phyloP scores from a whole-genome alignment of 2,888 invertebrate genomes.

The Ctenicera cuprea region DNA sequence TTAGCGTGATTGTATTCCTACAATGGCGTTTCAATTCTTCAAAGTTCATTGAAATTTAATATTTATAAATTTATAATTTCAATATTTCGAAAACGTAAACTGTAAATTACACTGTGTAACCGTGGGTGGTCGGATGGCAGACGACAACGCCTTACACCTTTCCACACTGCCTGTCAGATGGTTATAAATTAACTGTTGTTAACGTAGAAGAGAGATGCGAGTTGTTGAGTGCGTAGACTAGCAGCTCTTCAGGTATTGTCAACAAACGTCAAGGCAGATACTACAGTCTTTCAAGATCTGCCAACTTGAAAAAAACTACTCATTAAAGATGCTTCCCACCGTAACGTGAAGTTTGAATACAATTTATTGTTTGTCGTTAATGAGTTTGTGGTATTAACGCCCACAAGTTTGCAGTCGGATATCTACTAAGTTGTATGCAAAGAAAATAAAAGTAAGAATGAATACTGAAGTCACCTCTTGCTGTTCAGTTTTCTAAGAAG shows the following conservation, averaged over 20 bases:
- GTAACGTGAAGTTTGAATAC: too few species aligned
- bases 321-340: background rate
- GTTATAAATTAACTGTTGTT: slow-evolving; percentile 52
- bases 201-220: slow-evolving; percentile 38
- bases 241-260: slow-evolving; percentile 40
- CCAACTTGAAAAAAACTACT: background rate
- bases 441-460: too few species aligned
- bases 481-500: too few species aligned
- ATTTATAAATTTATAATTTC: slow-evolving; percentile 9
- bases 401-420: background rate
- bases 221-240: slow-evolving; percentile 46
- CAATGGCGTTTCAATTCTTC: slow-evolving; percentile 4
- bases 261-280: slow-evolving; percentile 16
- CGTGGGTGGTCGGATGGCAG: slow-evolving; percentile 49
- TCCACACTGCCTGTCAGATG: slow-evolving; percentile 46
- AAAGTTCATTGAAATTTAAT: slow-evolving; percentile 6
- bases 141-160: slow-evolving; percentile 48
- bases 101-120: slow-evolving; percentile 41
- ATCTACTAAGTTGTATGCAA: background rate
- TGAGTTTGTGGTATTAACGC: slow-evolving; percentile 4
- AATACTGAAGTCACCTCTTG: too few species aligned
- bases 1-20: slow-evolving; percentile 22
- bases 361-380: background rate
- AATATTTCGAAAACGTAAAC: slow-evolving; percentile 39
- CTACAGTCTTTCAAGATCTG: background rate